Evolutionary conservation across 2,888 invertebrate genomes (phyloP), one percentile per base, ranked within the genome.

Genomic region (Catocala sponsa): DNA sequence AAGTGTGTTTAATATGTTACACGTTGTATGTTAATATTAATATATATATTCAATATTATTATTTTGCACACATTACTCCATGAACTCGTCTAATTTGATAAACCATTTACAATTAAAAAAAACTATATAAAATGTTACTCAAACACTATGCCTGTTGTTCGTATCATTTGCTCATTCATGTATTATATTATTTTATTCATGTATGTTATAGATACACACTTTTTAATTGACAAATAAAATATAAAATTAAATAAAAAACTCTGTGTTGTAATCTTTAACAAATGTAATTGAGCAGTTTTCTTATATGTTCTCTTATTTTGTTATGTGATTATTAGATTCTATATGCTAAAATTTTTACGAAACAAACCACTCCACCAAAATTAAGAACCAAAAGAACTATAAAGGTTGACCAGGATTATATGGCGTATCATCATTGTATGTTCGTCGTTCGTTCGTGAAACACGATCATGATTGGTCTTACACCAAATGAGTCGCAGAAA

Each of bases 151-250:
- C 13, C 10, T 53, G 10, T 13, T 46, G 33, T 15, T 32, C 12
- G 11, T 64, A 61, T 72, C 54, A 63, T 76, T 70, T 76, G 76
- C 76, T 60, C 44, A 50, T 63, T 63, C 44, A 48, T 59, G 35
- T 65, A 68, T n/a, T 12, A 61, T 62, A 55, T 72, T 63, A 59
- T 66, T 54, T 76, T 65, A 58, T 58, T 12, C 70, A 74, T 70
- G 50, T 72, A 76, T 63, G 10, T 66, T 55, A 42, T 66, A 70
- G 61, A 48, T 54, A 47, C 33, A 12, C 42, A 44, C 10, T n/a
- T 48, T 38, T 13, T 49, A 32, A n/a, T 43, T 46, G 47, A 60
- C 41, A 12, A 5, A 41, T 32, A 6, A 46, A 41, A 35, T n/a
- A 48, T 32, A 25, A 11, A 41, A 46, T 25, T 1, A 54, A 32